Percentiles rank a stretch among this genome's conserved stretches.
phyloP scores from a whole-genome alignment of 2,113 vertebrate species.

The Sminthopsis crassicaudata region DNA sequence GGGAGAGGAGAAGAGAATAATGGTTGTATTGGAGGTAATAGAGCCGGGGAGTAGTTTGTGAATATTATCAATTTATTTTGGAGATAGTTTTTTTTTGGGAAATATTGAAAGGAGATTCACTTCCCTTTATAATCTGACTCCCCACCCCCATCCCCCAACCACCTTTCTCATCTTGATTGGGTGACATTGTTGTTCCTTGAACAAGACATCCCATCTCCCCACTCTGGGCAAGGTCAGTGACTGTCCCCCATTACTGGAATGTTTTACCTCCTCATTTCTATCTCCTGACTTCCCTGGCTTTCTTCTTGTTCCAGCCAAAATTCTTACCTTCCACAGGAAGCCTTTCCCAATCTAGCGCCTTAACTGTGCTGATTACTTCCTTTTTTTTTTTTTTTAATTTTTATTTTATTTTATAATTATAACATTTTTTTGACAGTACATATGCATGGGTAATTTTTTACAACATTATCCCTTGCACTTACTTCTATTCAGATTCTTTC shows the following conservation, averaged over 20 bases:
- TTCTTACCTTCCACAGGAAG: neutral
- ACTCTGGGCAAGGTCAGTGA: neutral
- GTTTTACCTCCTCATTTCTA: neutral
- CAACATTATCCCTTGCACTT: no score
- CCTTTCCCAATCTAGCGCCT: neutral
- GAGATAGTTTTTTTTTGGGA: neutral
- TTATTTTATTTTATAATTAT: no score
- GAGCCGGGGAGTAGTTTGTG: neutral
- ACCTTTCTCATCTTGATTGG: neutral
- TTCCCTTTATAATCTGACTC: neutral
- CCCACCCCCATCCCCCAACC: neutral
- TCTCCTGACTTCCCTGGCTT: neutral
- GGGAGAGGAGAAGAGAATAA: neutral
- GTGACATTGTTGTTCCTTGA: neutral
- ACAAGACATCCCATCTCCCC: neutral
- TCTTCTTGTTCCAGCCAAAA: neutral
- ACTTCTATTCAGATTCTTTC: no score
- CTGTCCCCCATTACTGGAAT: neutral
- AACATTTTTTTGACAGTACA: no score
- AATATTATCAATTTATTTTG: neutral
- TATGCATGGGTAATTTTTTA: no score
- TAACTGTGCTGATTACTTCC: neutral
- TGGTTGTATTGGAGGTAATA: neutral
- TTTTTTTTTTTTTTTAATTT: no score
- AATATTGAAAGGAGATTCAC: neutral